phyloP scores from a whole-genome alignment of 2,797 vertebrate species.

The Poecilia picta region DNA sequence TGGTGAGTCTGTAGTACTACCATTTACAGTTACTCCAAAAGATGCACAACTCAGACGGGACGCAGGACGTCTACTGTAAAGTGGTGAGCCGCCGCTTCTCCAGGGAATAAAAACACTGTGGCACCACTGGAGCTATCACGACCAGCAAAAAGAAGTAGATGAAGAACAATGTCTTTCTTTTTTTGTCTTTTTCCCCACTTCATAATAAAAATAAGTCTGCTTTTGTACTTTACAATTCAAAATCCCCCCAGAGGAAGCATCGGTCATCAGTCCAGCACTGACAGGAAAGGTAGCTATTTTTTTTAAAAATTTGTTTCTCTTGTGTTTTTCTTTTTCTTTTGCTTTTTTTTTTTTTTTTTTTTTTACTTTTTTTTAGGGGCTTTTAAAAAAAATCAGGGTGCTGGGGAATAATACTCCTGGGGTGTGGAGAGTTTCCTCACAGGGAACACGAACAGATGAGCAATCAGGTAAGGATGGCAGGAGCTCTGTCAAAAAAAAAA shows the following conservation, averaged over 20 bases:
- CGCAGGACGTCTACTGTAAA: conserved; percentile 69
- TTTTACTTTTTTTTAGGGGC: conserved; percentile 51
- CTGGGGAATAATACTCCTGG: conserved; percentile 30
- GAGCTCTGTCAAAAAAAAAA: conserved; percentile 37
- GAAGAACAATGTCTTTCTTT: conserved; percentile 81
- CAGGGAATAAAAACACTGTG: conserved; percentile 67
- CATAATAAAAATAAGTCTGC: conserved; percentile 99
- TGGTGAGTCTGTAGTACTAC: conserved; percentile 75
- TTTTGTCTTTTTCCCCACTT: conserved; percentile 86
- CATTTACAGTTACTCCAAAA: conserved; percentile 70
- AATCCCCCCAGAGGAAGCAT: conserved; percentile 95
- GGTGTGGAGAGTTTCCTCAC: conserved; percentile 39
- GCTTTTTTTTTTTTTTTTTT: conserved; percentile 43
- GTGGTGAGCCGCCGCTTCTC: conserved; percentile 62
- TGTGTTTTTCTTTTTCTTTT: conserved; percentile 53
- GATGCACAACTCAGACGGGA: conserved; percentile 65
- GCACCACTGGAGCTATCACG: conserved; percentile 69
- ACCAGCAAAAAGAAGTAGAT: conserved; percentile 69
- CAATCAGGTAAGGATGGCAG: conserved; percentile 61
- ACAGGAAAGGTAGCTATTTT: conserved; percentile 77
- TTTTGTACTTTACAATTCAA: conserved; percentile 99
- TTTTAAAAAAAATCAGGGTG: conserved; percentile 61
- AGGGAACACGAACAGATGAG: conserved; percentile 27
- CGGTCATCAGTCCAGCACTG: conserved; percentile 90
- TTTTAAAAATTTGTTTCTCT: conserved; percentile 3